Conservation (phyloP, 2,113 vertebrate genomes). For the Typhlomys cinereus region DNA sequence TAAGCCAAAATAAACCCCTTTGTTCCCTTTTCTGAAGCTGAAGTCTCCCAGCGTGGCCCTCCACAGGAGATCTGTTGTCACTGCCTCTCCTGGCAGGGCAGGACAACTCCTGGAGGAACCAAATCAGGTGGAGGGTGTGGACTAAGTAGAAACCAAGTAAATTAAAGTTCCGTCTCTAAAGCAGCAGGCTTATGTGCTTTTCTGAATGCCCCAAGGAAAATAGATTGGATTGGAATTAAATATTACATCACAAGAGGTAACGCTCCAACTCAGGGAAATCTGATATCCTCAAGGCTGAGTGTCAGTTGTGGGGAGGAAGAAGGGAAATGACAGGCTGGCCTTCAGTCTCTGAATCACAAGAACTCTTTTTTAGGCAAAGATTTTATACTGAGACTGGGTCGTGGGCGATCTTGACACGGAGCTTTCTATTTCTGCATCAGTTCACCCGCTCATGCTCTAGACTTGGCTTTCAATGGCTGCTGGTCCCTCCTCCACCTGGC, state of each 20-base stretch:
- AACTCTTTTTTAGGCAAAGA: constrained; percentile 45
- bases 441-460: neutral
- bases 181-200: neutral
- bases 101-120: constrained; percentile 73
- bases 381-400: neutral
- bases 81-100: constrained; percentile 54
- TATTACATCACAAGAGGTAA: constrained; percentile 30
- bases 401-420: neutral
- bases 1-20: too few relatives aligned
- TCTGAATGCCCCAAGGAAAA: constrained; percentile 55
- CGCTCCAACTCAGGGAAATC: neutral
- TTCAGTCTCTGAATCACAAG: constrained; percentile 42
- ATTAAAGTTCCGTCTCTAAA: constrained; percentile 51
- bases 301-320: neutral
- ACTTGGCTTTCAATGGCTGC: neutral
- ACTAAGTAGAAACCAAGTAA: constrained; percentile 71
- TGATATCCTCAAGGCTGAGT: neutral
- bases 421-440: neutral
- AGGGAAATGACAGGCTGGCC: constrained; percentile 19
- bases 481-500: neutral
- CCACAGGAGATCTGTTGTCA: constrained; percentile 81
- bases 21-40: constrained; percentile 61
- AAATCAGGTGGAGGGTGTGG: constrained; percentile 44
- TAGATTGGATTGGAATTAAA: constrained; percentile 34
- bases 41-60: constrained; percentile 54